Evolutionary conservation across 35 echinoderm and acorn worm species (phyloP).

Genomic region (Heliocidaris erythrogramma): DNA sequence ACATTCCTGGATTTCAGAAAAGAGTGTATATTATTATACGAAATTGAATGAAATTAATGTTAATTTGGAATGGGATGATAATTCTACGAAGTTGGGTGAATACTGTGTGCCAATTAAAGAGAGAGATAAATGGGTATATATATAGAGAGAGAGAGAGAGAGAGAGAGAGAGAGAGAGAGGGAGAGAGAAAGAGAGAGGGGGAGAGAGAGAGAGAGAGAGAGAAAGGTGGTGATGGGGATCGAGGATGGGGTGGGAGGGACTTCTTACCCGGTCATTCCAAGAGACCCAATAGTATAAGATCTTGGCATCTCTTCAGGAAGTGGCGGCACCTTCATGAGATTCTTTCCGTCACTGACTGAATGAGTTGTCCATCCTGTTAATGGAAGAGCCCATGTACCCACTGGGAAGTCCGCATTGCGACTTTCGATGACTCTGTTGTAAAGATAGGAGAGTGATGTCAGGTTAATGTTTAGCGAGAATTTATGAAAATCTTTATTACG

Average conservation of each 20-base stretch:
- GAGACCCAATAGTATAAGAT: conserved; percentile 52
- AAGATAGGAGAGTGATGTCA: neutral
- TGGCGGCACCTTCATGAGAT: conserved; percentile 37
- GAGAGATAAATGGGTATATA: neutral
- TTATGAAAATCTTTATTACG: too few species aligned
- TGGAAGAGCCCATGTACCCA: conserved; percentile 43
- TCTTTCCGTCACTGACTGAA: conserved; percentile 40
- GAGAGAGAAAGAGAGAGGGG: neutral
- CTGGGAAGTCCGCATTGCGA: conserved; percentile 62
- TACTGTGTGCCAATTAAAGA: neutral
- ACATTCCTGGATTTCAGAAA: too few species aligned
- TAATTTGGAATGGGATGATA: too few species aligned
- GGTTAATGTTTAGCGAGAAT: too few species aligned
- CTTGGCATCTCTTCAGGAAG: conserved; percentile 62
- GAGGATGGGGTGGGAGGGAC: neutral
- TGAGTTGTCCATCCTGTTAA: conserved; percentile 73
- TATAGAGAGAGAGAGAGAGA: too few species aligned
- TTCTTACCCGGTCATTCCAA: conserved; percentile 89
- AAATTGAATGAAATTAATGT: too few species aligned
- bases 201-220: conserved; percentile 6
- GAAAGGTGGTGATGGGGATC: neutral
- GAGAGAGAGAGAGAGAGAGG: conserved; percentile 5
- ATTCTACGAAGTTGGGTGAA: too few species aligned
- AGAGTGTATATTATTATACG: too few species aligned
- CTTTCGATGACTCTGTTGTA: conserved; percentile 66